A percentile compares a stretch with the other conserved stretches of the same genome.
Evolutionary conservation across 2,797 vertebrate species (phyloP).

Genomic region (Chaenodraco wilsoni): DNA sequence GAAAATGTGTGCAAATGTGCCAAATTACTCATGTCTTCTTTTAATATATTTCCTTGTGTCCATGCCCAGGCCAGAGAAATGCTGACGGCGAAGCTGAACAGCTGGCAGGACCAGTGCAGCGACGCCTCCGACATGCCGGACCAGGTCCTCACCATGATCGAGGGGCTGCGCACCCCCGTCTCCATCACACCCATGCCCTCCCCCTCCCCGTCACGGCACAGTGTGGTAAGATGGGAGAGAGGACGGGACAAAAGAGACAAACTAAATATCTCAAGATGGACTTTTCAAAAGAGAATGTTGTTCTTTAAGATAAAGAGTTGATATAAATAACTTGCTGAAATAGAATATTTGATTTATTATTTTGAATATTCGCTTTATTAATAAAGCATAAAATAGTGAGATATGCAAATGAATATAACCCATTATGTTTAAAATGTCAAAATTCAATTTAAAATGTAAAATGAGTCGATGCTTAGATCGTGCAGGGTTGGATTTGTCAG

Average conservation of each 20-base stretch:
- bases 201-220: conserved; percentile 86
- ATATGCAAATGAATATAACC: not conserved
- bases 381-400: not conserved
- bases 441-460: not conserved
- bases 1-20: conserved; percentile 14
- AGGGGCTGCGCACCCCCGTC: conserved; percentile 86
- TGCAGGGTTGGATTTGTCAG: not conserved
- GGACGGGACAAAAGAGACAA: not conserved
- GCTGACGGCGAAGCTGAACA: conserved; percentile 87
- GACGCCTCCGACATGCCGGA: conserved; percentile 93
- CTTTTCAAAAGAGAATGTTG: not conserved
- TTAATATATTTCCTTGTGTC: conserved; percentile 23
- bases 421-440: not conserved
- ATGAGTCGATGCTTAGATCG: not conserved
- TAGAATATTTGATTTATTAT: no score
- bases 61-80: conserved; percentile 82
- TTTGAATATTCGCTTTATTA: not conserved
- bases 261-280: conserved; percentile 6
- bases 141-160: conserved; percentile 89
- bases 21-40: conserved; percentile 42
- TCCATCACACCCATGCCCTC: conserved; percentile 92
- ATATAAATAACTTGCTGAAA: not conserved
- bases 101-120: conserved; percentile 93
- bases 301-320: not conserved
- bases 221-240: conserved; percentile 78